Percentiles rank a stretch among this genome's conserved stretches.
These are phyloP conservation scores for Magallana gigas DNA, from an alignment of 1,140 invertebrate genomes.

Conservation along the genomic window DNA sequence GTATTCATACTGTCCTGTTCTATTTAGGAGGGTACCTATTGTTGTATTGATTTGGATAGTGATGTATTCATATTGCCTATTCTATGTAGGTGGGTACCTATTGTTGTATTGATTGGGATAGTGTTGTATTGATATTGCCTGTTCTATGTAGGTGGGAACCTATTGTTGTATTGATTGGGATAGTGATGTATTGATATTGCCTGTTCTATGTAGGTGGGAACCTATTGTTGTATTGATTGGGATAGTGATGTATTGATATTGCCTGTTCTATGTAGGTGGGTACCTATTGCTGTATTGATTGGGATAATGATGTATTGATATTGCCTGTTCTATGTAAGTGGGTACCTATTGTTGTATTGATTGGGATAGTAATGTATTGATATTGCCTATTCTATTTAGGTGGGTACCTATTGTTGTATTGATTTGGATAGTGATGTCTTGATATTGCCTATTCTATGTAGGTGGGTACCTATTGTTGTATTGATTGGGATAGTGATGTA, in stretches of 20 bases:
- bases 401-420: constrained; percentile 8
- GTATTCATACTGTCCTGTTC: neutral
- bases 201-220: neutral
- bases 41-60: neutral
- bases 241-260: neutral
- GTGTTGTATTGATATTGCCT: neutral
- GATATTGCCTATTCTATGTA: neutral
- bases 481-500: neutral
- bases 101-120: neutral
- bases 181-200: neutral
- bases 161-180: neutral
- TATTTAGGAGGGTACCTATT: constrained; percentile 2
- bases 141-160: neutral
- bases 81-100: neutral
- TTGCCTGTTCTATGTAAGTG: neutral
- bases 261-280: neutral
- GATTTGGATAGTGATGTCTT: neutral
- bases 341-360: constrained; percentile 2
- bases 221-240: neutral
- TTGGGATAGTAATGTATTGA: neutral
- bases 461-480: constrained; percentile 7
- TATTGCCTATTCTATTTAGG: neutral
- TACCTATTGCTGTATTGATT: neutral
- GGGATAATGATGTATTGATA: neutral
- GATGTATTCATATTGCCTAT: neutral